Conservation (phyloP, 2,113 vertebrate genomes). For the Variabilichromis moorii region DNA sequence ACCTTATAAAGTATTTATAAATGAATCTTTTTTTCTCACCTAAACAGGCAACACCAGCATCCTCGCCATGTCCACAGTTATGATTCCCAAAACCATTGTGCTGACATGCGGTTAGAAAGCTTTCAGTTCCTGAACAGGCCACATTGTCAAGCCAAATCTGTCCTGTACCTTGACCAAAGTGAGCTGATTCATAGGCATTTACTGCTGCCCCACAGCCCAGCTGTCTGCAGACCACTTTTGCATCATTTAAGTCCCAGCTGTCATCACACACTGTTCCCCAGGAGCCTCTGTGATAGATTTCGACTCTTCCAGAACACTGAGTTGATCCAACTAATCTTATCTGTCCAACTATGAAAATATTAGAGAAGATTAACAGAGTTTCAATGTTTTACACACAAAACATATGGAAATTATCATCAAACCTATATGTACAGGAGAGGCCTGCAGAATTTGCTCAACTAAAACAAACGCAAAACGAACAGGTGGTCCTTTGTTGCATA, state of each 20-base stretch:
- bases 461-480: not conserved
- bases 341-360: not conserved
- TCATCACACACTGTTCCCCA: not conserved
- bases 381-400: not conserved
- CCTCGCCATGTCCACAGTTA: rapidly evolving
- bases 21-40: not conserved
- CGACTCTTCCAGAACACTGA: not conserved
- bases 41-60: not conserved
- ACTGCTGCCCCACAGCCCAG: not conserved
- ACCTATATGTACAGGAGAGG: not conserved
- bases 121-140: not conserved
- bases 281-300: not conserved
- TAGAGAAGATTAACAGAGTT: not conserved
- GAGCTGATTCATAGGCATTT: not conserved
- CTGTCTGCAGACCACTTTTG: not conserved
- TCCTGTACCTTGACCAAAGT: not conserved
- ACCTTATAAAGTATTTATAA: not conserved
- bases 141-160: not conserved
- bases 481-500: not conserved
- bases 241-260: not conserved
- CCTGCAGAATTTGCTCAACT: not conserved
- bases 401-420: not conserved
- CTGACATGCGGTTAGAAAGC: not conserved
- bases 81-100: not conserved
- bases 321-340: not conserved